Evolutionary conservation across 1,140 invertebrate genomes (phyloP), one percentile per base, ranked within the genome.

Genomic region (Scaptomyza hsui): DNA sequence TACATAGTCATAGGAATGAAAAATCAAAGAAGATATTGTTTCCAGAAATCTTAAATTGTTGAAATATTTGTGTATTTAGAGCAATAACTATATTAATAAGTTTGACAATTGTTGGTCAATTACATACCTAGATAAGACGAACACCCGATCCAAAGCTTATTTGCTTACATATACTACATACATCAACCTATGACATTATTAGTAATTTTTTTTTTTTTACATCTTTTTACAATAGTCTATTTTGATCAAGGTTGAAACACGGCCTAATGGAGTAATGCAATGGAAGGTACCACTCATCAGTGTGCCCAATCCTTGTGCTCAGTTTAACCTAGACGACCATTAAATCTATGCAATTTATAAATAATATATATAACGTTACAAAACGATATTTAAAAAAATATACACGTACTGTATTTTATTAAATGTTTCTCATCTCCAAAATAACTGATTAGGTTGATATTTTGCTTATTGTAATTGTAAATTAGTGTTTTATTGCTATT

Each of bases 361-460:
- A 64, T 56, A 56, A 64, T 70, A 49, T 35, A 64, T 48, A 13
- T 42, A 56, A 21, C n/a, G 9, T 65, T 65, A 51, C 48, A 24
- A 44, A 65, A 71, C 37, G 32, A 61, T 68, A 61, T 61, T 37
- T 37, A 37, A 65, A 65, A 61, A 71, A 65, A 65, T 71, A 65
- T 65, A 71, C 61, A 70, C 44, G 49, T 56, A 57, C 47, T 44
- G 18, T 71, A 65, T 44, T 71, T 57, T 51, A 65, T 71, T 51
- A 49, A 51, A 52, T 67, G 67, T 45, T 57, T 63, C 48, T 47
- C 55, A 47, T 53, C 16, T 47, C n/a, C 39, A 16, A 51, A 55
- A 67, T 10, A 72, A 72, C 53, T 32, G 24, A 37, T 59, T 55
- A 51, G 32, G 13, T 37, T 72, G 19, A 67, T n/a, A 9, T 29